A percentile compares a stretch with the other conserved stretches of the same genome.
Evolutionary conservation across 1,140 invertebrate genomes (phyloP).

Genomic region (Manduca sexta): DNA sequence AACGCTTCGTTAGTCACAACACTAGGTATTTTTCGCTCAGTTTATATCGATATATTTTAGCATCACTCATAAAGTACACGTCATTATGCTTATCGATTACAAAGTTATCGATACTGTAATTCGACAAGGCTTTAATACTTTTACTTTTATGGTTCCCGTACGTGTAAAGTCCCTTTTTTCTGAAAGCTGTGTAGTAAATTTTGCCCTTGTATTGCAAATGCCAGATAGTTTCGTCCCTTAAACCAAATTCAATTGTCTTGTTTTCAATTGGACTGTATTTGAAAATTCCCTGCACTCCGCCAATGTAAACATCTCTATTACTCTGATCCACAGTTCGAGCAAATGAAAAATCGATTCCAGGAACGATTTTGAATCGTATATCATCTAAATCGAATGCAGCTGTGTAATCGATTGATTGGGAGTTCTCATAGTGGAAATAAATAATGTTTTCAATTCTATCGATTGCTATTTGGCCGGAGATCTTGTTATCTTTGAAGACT

Average conservation of each 20-base stretch:
- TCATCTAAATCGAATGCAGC: constrained; percentile 38
- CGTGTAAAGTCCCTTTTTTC: constrained; percentile 34
- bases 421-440: constrained; percentile 45
- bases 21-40: constrained; percentile 27
- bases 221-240: constrained; percentile 44
- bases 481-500: constrained; percentile 30
- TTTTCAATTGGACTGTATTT: constrained; percentile 34
- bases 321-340: constrained; percentile 37
- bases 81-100: constrained; percentile 41
- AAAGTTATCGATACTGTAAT: constrained; percentile 48
- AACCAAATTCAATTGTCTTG: constrained; percentile 20
- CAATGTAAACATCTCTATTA: constrained; percentile 36
- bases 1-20: constrained; percentile 43
- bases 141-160: constrained; percentile 36
- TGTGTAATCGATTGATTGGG: constrained; percentile 30
- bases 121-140: constrained; percentile 22
- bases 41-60: constrained; percentile 33
- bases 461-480: constrained; percentile 47
- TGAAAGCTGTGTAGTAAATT: constrained; percentile 41
- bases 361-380: constrained; percentile 25
- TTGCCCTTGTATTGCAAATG: constrained; percentile 43
- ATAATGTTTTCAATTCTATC: constrained; percentile 39
- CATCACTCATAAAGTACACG: constrained; percentile 46
- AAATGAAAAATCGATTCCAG: constrained; percentile 41
- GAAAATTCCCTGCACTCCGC: constrained; percentile 37